Evolutionary conservation across 1,140 invertebrate genomes (phyloP), one percentile per base, ranked within the genome.

Genomic region (Potamilus streckersoni): DNA sequence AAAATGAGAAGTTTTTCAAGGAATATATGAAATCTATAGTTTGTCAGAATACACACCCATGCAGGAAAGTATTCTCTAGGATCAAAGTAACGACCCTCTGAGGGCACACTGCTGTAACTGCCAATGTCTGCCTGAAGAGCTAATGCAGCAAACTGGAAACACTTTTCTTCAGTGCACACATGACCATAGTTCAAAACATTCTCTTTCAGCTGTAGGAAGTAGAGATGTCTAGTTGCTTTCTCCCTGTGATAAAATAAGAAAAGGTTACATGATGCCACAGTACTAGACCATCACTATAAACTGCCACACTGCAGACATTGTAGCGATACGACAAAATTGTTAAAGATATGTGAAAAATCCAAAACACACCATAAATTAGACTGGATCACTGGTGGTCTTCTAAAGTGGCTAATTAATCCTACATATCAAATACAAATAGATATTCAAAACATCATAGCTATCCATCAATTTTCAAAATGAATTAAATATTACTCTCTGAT

Each of bases 111-210:
- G 67, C 82, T 81, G 72, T 83, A 93, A 90, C 97, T 95, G 1
- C 96, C 96, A 85, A 95, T 92, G 90, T 98, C 96, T 20, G 96
- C 96, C 90, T 98, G 96, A 62, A 98, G 91, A 65, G 96, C 95
- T 82, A 96, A 92, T 2, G 95, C 95, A 63, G 95, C 96, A 81
- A 98, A 91, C 63, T 95, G 91, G 83, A 96, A 94, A 83, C 95
- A 91, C 27, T 93, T 92, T 88, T 94, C 93, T 86, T 95, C 92
- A 81, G 90, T 87, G 74, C 89, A 87, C 5, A 85, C 77, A 79
- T 91, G 91, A 69, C 84, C 84, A 84, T 91, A 91, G 73, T 86
- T 84, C 31, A 92, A 83, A 31, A 97, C 94, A 91, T 99, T 98
- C 86, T 96, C 93, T 59, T 95, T 94, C 84, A 99, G 90, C 91